phyloP scores from a whole-genome alignment of 2,888 invertebrate genomes.

The Athalia rosae region DNA sequence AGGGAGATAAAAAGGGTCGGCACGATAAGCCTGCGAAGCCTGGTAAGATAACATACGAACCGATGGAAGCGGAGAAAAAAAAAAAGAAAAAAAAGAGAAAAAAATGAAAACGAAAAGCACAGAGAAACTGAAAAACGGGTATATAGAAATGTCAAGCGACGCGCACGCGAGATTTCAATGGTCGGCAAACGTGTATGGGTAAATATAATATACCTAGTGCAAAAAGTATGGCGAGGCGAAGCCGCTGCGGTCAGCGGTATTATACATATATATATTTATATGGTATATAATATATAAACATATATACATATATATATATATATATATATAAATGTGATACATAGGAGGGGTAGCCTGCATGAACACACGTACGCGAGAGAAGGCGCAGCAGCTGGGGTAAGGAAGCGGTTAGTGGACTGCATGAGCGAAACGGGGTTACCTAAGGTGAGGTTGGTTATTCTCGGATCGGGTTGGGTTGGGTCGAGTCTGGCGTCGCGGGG shows the following conservation, averaged over 20 bases:
- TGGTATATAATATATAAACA: background rate
- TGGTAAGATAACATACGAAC: no score
- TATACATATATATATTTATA: no score
- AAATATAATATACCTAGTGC: conserved; percentile 2
- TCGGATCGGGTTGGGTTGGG: conserved; percentile 29
- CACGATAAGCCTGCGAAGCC: no score
- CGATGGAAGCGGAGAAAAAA: background rate
- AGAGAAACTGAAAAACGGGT: background rate
- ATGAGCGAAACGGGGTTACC: conserved; percentile 41
- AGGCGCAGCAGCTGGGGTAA: conserved; percentile 15
- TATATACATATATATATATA: background rate
- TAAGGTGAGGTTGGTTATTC: conserved; percentile 38
- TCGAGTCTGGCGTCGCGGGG: conserved; percentile 35
- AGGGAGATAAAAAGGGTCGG: no score
- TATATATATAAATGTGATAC: background rate
- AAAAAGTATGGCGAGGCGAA: conserved; percentile 36
- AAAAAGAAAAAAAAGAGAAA: background rate
- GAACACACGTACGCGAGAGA: conserved; percentile 33
- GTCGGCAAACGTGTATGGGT: background rate
- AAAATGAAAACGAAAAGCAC: background rate
- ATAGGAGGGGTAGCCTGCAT: conserved; percentile 5
- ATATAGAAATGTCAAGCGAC: conserved; percentile 3
- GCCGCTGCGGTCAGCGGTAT: background rate
- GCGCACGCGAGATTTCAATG: conserved; percentile 23
- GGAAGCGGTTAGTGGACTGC: conserved; percentile 26